Evolutionary conservation across 1,140 invertebrate species (phyloP).

Genomic region (Camponotus floridanus): DNA sequence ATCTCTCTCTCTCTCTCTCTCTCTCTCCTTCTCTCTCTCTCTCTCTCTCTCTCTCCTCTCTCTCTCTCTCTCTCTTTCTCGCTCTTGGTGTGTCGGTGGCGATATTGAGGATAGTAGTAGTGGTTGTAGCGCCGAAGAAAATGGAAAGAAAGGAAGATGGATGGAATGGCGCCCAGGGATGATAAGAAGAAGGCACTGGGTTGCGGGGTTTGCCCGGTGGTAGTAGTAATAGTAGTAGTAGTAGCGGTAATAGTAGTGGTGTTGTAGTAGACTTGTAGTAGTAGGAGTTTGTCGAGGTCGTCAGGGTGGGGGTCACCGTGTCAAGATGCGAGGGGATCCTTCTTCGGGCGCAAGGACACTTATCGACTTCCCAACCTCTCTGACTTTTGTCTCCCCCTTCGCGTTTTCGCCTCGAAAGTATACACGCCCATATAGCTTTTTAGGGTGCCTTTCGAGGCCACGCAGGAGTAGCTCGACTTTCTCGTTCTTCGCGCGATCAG

Average conservation of each 20-base stretch:
- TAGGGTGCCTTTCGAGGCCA: conserved; percentile 58
- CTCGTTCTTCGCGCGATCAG: conserved; percentile 63
- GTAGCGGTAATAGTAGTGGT: background rate
- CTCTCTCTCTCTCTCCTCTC: conserved; percentile 1
- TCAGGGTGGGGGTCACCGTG: conserved; percentile 75
- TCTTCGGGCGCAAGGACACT: conserved; percentile 74
- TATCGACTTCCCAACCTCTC: conserved; percentile 75
- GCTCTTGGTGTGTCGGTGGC: conserved; percentile 27
- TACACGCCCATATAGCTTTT: conserved; percentile 68
- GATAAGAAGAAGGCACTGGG: conserved; percentile 74
- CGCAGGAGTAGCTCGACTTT: conserved; percentile 58
- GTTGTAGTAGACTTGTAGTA: no score
- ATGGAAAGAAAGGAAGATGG: conserved; percentile 86
- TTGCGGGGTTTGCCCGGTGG: conserved; percentile 48
- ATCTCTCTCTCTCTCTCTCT: conserved; percentile 58
- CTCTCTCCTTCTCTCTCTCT: conserved; percentile 50
- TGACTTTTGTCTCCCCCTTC: conserved; percentile 28
- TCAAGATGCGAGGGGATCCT: conserved; percentile 77
- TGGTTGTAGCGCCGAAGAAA: conserved; percentile 80
- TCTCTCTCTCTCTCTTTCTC: conserved; percentile 32
- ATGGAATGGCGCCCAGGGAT: conserved; percentile 81
- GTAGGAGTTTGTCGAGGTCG: conserved; percentile 60
- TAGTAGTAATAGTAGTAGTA: conserved; percentile 1
- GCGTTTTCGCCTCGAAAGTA: conserved; percentile 65
- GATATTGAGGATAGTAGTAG: conserved; percentile 50